These are phyloP conservation scores for Rhopalosiphum padi DNA, from an alignment of 1,140 invertebrate genomes.

Conservation along the genomic window DNA sequence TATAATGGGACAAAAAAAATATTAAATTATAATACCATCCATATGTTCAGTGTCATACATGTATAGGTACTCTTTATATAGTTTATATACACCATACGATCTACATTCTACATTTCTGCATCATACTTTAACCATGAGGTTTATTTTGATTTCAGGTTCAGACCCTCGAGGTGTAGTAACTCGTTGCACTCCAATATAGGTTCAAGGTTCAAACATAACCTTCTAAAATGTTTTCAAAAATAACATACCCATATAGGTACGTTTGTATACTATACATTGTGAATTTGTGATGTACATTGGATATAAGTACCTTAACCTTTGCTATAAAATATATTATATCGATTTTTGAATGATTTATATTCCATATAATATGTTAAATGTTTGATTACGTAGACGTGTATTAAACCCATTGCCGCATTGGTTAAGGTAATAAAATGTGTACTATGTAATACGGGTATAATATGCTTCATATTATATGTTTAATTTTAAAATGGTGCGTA, in stretches of 20 bases:
- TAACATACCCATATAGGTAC: neutral
- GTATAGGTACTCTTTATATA: neutral
- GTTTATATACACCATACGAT: neutral
- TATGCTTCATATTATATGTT: neutral
- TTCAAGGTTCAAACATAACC: neutral
- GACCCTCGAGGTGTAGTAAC: neutral
- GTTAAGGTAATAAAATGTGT: neutral
- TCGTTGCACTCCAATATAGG: neutral
- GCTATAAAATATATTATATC: neutral
- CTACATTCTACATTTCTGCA: neutral
- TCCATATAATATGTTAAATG: neutral
- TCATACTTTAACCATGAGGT: neutral
- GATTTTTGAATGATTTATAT: neutral
- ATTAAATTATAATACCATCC: neutral
- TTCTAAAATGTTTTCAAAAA: neutral
- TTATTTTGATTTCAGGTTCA: constrained; percentile 13
- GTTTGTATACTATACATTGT: neutral
- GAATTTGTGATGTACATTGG: neutral
- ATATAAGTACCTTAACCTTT: neutral
- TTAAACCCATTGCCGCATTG: neutral
- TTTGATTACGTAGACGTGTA: neutral
- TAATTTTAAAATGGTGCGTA: neutral
- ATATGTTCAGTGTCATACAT: neutral
- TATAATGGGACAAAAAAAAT: neutral
- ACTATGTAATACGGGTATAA: neutral